These are phyloP conservation scores for Salmo trutta DNA, from an alignment of 2,797 vertebrate genomes.

Conservation along the genomic window DNA sequence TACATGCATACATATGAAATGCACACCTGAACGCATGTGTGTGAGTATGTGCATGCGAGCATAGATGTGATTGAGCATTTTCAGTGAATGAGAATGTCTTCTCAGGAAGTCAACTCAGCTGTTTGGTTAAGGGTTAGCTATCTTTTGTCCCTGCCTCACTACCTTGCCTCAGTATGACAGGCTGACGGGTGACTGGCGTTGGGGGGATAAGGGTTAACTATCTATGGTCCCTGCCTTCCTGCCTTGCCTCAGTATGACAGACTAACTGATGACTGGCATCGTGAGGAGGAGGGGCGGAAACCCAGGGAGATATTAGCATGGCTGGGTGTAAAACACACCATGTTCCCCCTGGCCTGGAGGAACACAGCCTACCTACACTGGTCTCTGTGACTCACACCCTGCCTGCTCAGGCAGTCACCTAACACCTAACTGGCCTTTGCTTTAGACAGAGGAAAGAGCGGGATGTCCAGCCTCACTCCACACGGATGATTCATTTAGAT, in stretches of 20 bases:
- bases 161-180: conserved; percentile 8
- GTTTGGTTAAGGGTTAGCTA: too few species aligned
- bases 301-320: conserved; percentile 33
- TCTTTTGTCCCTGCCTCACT: too few species aligned
- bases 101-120: too few species aligned
- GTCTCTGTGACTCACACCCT: conserved; percentile 32
- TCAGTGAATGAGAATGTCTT: too few species aligned
- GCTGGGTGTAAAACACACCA: conserved; percentile 38
- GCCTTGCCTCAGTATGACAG: conserved; percentile 12
- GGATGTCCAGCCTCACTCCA: neutral
- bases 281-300: neutral
- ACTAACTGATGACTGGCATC: conserved; percentile 13
- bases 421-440: conserved; percentile 16
- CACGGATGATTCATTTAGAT: neutral
- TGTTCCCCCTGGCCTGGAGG: conserved; percentile 21
- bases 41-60: neutral
- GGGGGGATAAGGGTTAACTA: too few species aligned
- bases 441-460: neutral
- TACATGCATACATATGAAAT: neutral
- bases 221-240: too few species aligned
- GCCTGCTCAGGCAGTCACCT: conserved; percentile 16
- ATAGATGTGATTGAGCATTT: neutral
- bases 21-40: neutral
- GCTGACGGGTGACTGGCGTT: conserved; percentile 12
- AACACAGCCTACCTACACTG: conserved; percentile 3